Conservation (phyloP, 1,140 invertebrate genomes). For the Heterodera schachtii region DNA sequence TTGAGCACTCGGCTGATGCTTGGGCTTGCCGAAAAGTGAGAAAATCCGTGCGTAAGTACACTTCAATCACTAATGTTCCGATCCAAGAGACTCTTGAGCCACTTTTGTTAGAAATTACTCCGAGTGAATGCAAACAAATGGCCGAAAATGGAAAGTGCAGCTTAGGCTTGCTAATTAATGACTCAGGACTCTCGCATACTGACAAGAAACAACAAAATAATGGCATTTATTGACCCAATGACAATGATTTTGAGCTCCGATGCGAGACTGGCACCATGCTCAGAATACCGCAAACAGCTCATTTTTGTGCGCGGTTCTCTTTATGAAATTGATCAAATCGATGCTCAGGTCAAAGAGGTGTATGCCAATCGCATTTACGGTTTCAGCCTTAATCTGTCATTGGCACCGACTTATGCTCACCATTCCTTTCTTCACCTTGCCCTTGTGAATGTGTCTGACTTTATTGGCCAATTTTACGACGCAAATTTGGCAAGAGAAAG, state of each 20-base stretch:
- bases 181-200: conserved; percentile 4
- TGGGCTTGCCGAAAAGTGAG: conserved; percentile 9
- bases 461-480: background rate
- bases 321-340: background rate
- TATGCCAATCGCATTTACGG: background rate
- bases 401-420: background rate
- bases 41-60: background rate
- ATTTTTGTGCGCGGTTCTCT: background rate
- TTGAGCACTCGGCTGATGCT: background rate
- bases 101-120: background rate
- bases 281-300: background rate
- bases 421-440: background rate
- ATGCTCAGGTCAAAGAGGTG: background rate
- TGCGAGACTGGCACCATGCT: background rate
- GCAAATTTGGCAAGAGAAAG: background rate
- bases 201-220: background rate
- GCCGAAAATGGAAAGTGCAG: conserved; percentile 5
- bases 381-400: background rate
- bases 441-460: background rate
- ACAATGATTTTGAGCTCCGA: background rate
- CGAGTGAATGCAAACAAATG: conserved; percentile 3
- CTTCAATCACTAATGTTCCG: background rate
- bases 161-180: background rate
- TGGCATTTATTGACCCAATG: conserved; percentile 10
- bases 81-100: background rate